Evolutionary conservation across 2,113 vertebrate genomes (phyloP).

Genomic region (Etheostoma cragini): DNA sequence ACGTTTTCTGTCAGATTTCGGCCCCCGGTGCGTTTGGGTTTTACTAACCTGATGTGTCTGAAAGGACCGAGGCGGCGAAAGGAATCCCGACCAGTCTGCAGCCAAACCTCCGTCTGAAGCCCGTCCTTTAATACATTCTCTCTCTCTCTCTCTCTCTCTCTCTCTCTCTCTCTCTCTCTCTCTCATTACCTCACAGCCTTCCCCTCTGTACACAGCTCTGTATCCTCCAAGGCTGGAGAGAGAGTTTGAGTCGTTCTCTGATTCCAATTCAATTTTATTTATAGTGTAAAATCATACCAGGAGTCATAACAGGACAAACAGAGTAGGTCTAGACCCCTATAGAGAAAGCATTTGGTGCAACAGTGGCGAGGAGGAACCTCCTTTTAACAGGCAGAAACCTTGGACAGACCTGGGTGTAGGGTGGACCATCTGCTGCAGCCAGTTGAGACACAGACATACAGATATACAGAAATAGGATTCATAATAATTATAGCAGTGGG

Average conservation of each 20-base stretch:
- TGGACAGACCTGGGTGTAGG: too few relatives aligned
- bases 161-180: neutral
- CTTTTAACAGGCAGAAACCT: too few relatives aligned
- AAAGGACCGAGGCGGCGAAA: conserved; percentile 30
- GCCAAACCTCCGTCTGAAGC: conserved; percentile 51
- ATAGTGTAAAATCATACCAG: too few relatives aligned
- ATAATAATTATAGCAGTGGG: too few relatives aligned
- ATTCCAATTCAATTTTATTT: too few relatives aligned
- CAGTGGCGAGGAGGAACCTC: too few relatives aligned
- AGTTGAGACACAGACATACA: too few relatives aligned
- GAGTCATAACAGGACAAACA: too few relatives aligned
- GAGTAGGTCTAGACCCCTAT: too few relatives aligned
- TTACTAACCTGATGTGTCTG: conserved; percentile 73
- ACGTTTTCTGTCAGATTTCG: neutral
- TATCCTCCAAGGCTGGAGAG: conserved; percentile 29
- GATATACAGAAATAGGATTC: too few relatives aligned
- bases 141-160: conserved; percentile 11
- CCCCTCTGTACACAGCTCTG: conserved; percentile 10
- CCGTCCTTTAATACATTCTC: conserved; percentile 40
- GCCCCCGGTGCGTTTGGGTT: conserved; percentile 20
- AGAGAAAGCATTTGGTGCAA: too few relatives aligned
- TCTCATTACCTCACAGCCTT: conserved; percentile 59
- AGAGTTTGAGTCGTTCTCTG: neutral
- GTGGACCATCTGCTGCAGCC: too few relatives aligned
- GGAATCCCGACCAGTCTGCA: conserved; percentile 61